These are phyloP conservation scores for Beris chalybata DNA, from an alignment of 2,888 invertebrate genomes.

Conservation along the genomic window DNA sequence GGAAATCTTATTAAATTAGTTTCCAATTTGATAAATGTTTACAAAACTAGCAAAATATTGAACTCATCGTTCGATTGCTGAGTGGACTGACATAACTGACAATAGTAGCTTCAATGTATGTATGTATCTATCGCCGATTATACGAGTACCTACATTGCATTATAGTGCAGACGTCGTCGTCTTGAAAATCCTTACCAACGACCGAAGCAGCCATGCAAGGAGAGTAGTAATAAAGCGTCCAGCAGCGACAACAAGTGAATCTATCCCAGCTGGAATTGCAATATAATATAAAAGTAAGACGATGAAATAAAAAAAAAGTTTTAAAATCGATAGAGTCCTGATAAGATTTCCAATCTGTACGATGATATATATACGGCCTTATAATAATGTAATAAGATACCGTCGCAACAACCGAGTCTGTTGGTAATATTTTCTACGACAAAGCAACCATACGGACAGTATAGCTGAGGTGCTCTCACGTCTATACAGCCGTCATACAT, in stretches of 20 bases:
- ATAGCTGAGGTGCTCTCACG: background rate
- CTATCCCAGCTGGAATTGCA: too few relatives aligned
- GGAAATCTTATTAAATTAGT: slow-evolving; percentile 17
- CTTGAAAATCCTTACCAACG: too few relatives aligned
- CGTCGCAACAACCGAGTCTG: background rate
- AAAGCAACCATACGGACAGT: background rate
- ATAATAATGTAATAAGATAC: slow-evolving; percentile 28
- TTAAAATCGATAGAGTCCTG: slow-evolving; percentile 27
- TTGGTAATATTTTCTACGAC: slow-evolving; percentile 8
- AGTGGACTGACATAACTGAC: slow-evolving; percentile 3
- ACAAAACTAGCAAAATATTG: slow-evolving; percentile 17
- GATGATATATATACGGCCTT: slow-evolving; percentile 4
- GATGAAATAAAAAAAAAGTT: background rate
- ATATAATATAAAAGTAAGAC: too few relatives aligned
- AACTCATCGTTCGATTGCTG: background rate
- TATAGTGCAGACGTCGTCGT: too few relatives aligned
- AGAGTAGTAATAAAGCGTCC: too few relatives aligned
- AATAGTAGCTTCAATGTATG: background rate
- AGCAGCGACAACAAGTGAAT: too few relatives aligned
- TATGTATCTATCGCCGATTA: too few relatives aligned
- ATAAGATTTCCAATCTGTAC: slow-evolving; percentile 24
- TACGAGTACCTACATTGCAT: too few relatives aligned
- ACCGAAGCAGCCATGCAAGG: too few relatives aligned
- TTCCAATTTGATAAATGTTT: slow-evolving; percentile 18
- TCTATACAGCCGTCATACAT: background rate